Conservation (phyloP, 2,888 invertebrate genomes). For the Yponomeuta evonymella region DNA sequence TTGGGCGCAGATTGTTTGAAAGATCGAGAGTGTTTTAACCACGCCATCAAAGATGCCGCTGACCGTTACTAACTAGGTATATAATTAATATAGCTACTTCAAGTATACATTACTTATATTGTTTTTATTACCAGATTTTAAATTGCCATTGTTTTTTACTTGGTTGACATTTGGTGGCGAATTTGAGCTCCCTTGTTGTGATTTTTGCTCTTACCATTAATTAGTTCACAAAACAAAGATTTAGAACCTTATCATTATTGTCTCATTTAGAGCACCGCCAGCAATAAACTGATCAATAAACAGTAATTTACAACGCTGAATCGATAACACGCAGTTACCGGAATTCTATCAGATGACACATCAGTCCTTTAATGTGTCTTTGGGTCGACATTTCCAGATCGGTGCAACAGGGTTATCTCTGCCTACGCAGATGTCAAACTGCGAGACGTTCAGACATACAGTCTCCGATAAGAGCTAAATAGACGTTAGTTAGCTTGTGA, state of each 20-base stretch:
- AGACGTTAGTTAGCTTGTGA: background rate
- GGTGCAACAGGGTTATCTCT: constrained; percentile 17
- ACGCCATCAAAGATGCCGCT: no score
- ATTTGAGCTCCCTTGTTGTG: no score
- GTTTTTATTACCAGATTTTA: no score
- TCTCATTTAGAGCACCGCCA: background rate
- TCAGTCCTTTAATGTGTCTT: constrained; percentile 36
- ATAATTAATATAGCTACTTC: no score
- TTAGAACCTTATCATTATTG: background rate
- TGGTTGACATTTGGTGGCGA: no score
- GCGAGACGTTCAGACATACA: constrained; percentile 9
- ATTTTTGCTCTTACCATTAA: no score
- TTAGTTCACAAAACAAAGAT: constrained; percentile 7
- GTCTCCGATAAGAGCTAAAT: constrained; percentile 15
- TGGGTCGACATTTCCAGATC: constrained; percentile 28
- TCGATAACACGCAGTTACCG: background rate
- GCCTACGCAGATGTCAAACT: constrained; percentile 18
- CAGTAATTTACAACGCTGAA: background rate
- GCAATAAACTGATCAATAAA: background rate
- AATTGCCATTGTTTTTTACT: no score
- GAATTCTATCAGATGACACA: constrained; percentile 24
- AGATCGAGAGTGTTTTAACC: no score
- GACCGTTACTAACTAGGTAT: no score
- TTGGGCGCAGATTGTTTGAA: no score
- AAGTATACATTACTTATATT: no score